Conservation (phyloP, 92 coral and sea anemone species). For the Bergia puertoricense region DNA sequence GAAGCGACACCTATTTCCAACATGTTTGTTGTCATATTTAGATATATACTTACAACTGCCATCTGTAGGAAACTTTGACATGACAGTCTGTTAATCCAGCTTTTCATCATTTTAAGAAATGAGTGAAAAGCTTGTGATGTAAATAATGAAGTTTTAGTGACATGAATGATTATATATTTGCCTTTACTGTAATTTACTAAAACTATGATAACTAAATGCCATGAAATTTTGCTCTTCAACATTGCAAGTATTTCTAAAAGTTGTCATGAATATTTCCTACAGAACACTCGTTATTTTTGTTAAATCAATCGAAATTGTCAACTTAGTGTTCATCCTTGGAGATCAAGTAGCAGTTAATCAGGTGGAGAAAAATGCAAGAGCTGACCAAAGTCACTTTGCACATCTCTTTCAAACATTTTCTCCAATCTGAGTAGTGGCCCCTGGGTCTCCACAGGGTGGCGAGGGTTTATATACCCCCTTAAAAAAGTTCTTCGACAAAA, state of each 20-base stretch:
- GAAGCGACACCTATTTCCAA: neutral
- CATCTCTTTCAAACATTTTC: neutral
- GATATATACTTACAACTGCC: neutral
- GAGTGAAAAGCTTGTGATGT: no score
- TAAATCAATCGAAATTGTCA: neutral
- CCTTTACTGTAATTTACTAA: no score
- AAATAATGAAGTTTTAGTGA: no score
- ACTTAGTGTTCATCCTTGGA: neutral
- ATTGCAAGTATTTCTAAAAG: no score
- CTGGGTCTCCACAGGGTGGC: neutral
- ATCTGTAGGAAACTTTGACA: neutral
- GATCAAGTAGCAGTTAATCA: neutral
- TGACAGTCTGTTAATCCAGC: neutral
- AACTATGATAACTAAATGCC: no score
- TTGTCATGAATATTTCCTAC: neutral
- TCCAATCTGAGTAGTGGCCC: neutral
- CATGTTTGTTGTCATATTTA: neutral
- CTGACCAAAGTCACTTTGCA: no score
- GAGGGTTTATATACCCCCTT: neutral
- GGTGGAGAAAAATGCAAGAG: neutral
- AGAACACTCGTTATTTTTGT: neutral
- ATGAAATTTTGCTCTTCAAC: no score
- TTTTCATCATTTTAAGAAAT: neutral
- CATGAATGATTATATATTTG: neutral
- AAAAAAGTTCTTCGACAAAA: constrained; percentile 33